Evolutionary conservation across 2,888 invertebrate species (phyloP).

Genomic region (Formica aserva): DNA sequence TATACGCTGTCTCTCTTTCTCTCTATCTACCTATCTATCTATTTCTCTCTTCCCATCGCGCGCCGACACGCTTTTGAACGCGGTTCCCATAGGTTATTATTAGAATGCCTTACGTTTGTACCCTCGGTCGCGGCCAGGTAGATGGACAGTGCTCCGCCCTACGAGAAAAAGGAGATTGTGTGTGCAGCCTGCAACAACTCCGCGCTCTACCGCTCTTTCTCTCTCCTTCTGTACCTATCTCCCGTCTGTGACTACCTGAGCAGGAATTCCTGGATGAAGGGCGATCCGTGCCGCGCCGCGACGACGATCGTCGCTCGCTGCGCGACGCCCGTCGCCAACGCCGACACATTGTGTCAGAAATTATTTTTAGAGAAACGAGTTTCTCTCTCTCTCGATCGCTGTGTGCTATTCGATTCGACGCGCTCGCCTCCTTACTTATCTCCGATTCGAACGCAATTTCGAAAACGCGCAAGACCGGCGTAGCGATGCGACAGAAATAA

Average conservation of each 20-base stretch:
- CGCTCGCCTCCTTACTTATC: slow-evolving; percentile 18
- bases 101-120: slow-evolving; percentile 82
- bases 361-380: slow-evolving; percentile 71
- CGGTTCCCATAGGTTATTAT: slow-evolving; percentile 85
- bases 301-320: slow-evolving; percentile 30
- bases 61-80: slow-evolving; percentile 73
- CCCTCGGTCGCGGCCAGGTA: slow-evolving; percentile 79
- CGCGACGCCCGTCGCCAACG: slow-evolving; percentile 30
- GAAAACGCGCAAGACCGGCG: slow-evolving; percentile 11
- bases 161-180: slow-evolving; percentile 62
- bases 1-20: slow-evolving; percentile 37
- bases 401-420: slow-evolving; percentile 20
- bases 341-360: slow-evolving; percentile 42
- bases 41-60: slow-evolving; percentile 48
- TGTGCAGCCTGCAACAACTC: slow-evolving; percentile 73
- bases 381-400: slow-evolving; percentile 31
- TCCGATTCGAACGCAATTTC: slow-evolving; percentile 2
- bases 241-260: slow-evolving; percentile 53
- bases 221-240: slow-evolving; percentile 62
- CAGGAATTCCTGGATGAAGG: slow-evolving; percentile 42
- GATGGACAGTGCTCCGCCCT: slow-evolving; percentile 83
- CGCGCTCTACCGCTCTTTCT: slow-evolving; percentile 59
- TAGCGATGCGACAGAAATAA: slow-evolving; percentile 33
- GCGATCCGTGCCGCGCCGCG: slow-evolving; percentile 41
- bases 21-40: slow-evolving; percentile 55